Conservation (phyloP, 2,113 vertebrate genomes). For the Spermophilus dauricus region DNA sequence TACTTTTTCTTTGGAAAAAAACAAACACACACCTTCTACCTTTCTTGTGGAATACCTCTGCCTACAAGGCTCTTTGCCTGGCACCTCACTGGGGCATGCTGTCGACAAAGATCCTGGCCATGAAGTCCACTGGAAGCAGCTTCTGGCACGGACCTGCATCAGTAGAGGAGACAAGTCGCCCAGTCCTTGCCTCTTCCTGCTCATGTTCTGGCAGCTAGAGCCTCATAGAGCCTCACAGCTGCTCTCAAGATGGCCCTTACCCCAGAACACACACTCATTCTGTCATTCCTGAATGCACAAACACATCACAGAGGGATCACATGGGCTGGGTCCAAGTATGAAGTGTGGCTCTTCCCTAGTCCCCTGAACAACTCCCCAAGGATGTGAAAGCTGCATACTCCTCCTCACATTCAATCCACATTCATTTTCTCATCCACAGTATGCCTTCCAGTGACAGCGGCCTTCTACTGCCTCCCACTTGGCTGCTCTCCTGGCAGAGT, state of each 20-base stretch:
- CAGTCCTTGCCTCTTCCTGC: not conserved
- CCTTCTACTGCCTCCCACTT: not conserved
- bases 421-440: not conserved
- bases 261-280: not conserved
- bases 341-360: not conserved
- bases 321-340: not conserved
- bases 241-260: not conserved
- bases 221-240: not conserved
- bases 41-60: not conserved
- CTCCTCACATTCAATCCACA: rapidly evolving
- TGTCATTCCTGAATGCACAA: not conserved
- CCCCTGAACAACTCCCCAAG: not conserved
- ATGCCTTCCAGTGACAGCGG: not conserved
- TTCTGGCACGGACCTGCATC: not conserved
- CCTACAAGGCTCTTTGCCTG: not conserved
- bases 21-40: not conserved
- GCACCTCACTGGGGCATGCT: not conserved
- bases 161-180: not conserved
- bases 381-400: not conserved
- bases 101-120: not conserved
- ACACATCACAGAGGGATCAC: rapidly evolving
- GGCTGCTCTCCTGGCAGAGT: not conserved
- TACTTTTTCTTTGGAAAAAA: constrained; percentile 16
- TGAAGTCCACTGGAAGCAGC: not conserved
- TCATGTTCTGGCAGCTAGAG: not conserved